Conservation (phyloP, 37 sponge, comb jelly and placozoan genomes). For the Crambe crambe region DNA sequence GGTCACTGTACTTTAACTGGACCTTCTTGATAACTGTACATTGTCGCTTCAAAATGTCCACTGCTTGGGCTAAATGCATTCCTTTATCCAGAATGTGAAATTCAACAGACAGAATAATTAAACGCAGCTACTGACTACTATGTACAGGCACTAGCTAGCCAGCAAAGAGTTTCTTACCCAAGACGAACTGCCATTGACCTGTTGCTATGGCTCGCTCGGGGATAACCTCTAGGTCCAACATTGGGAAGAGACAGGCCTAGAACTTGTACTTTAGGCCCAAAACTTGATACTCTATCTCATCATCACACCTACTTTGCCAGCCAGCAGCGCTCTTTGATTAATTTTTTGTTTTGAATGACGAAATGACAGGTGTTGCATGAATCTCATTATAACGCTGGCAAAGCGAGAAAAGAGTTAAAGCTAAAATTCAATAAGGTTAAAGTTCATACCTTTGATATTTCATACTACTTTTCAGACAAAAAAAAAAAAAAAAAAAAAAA, state of each 20-base stretch:
- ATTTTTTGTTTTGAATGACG: no score
- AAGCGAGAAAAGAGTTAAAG: no score
- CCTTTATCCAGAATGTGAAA: conserved; percentile 53
- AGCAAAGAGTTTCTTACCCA: conserved; percentile 51
- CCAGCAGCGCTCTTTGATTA: no score
- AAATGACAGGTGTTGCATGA: no score
- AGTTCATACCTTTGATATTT: no score
- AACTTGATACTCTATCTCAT: no score
- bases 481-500: no score
- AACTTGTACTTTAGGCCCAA: no score
- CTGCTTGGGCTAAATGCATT: conserved; percentile 76
- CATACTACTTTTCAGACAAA: no score
- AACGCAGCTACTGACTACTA: not conserved
- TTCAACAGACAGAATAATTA: not conserved
- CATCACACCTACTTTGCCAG: no score
- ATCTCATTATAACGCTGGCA: no score
- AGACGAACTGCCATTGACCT: conserved; percentile 85
- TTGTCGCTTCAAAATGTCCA: conserved; percentile 72
- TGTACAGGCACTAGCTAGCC: not conserved
- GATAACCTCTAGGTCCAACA: conserved; percentile 91
- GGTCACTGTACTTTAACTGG: conserved; percentile 75
- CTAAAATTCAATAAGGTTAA: no score
- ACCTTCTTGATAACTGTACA: conserved; percentile 53
- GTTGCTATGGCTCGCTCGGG: conserved; percentile 81
- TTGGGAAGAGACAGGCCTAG: not conserved